Conservation (phyloP, 2,888 invertebrate genomes). For the Caenorhabditis sp. region DNA sequence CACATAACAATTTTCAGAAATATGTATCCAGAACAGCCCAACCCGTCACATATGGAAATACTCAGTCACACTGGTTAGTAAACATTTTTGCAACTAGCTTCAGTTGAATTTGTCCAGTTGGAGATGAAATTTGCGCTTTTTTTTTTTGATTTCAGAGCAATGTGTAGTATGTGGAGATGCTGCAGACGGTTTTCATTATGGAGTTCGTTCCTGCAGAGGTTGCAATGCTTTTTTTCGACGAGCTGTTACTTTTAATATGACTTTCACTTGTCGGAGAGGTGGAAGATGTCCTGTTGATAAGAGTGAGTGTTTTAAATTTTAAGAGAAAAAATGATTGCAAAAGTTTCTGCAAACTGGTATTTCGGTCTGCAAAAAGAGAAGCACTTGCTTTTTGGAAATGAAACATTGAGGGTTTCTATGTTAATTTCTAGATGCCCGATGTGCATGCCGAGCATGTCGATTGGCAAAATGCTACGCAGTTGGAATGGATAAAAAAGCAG, state of each 20-base stretch:
- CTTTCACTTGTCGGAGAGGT: constrained; percentile 77
- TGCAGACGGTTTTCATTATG: constrained; percentile 85
- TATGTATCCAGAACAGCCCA: constrained; percentile 39
- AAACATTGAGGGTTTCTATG: too few relatives aligned
- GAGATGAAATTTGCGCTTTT: too few relatives aligned
- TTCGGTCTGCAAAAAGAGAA: too few relatives aligned
- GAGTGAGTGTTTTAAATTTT: constrained; percentile 65
- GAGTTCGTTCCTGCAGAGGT: constrained; percentile 77
- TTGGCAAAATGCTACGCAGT: constrained; percentile 72
- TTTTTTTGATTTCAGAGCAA: constrained; percentile 47
- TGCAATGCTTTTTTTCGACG: constrained; percentile 81
- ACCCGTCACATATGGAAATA: constrained; percentile 57
- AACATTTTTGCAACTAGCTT: too few relatives aligned
- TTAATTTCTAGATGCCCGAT: constrained; percentile 80
- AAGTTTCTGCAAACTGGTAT: neutral
- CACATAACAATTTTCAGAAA: neutral
- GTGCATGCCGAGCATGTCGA: constrained; percentile 81
- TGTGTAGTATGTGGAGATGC: constrained; percentile 84
- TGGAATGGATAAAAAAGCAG: constrained; percentile 77
- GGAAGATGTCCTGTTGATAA: constrained; percentile 81
- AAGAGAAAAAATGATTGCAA: neutral
- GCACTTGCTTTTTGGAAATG: too few relatives aligned
- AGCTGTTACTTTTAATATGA: constrained; percentile 80
- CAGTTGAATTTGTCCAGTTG: too few relatives aligned
- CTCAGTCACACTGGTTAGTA: constrained; percentile 57